Evolutionary conservation across 2,888 invertebrate species (phyloP).

Genomic region (Pimpla rufipes): DNA sequence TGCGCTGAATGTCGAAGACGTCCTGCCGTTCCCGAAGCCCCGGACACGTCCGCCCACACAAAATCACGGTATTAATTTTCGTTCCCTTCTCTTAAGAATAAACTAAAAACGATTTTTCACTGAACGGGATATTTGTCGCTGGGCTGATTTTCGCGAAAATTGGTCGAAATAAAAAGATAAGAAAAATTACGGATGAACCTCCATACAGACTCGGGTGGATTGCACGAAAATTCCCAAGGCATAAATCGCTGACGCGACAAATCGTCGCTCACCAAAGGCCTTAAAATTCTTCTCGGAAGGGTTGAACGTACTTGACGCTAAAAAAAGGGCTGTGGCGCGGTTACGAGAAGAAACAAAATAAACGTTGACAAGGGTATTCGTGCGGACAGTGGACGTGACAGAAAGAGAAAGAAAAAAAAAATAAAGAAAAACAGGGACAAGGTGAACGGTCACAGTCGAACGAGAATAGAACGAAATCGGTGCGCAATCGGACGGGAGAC

Average conservation of each 20-base stretch:
- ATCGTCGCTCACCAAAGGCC: background rate
- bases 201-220: background rate
- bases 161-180: background rate
- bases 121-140: background rate
- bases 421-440: constrained; percentile 54
- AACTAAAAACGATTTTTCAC: constrained; percentile 19
- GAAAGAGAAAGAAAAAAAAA: constrained; percentile 2
- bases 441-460: constrained; percentile 55
- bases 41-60: constrained; percentile 61
- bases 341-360: constrained; percentile 11
- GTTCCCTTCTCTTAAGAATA: background rate
- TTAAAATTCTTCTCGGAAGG: constrained; percentile 3
- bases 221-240: constrained; percentile 50
- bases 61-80: constrained; percentile 52
- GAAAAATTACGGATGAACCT: constrained; percentile 48
- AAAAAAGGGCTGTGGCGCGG: constrained; percentile 23
- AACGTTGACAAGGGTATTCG: constrained; percentile 54
- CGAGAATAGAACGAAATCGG: constrained; percentile 60
- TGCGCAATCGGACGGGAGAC: constrained; percentile 44
- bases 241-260: constrained; percentile 21
- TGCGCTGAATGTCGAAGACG: constrained; percentile 90
- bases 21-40: constrained; percentile 87
- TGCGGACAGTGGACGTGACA: constrained; percentile 47
- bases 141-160: background rate
- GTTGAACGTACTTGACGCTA: constrained; percentile 7